A percentile compares a stretch with the other conserved stretches of the same genome.
These are phyloP conservation scores for Piprites chloris DNA, from an alignment of 2,113 vertebrate species.

Conservation along the genomic window DNA sequence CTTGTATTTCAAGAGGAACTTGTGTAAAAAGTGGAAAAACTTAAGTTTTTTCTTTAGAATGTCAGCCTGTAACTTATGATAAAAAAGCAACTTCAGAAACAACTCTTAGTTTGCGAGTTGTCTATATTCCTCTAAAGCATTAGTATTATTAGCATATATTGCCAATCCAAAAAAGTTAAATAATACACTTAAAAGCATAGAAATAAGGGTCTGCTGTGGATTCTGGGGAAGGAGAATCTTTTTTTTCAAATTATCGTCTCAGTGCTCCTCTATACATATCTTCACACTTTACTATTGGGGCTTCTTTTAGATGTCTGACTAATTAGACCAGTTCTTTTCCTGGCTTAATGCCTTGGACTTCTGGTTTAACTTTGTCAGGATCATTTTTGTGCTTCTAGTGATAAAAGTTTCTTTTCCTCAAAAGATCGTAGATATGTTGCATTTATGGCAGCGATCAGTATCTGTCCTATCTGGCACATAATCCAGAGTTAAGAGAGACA, in stretches of 20 bases:
- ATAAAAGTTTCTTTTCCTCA: not conserved
- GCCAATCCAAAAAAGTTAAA: not conserved
- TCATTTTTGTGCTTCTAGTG: not conserved
- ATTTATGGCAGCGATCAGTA: not conserved
- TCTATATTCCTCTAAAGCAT: not conserved
- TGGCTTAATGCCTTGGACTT: not conserved
- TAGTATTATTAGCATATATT: not conserved
- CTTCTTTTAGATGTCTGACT: not conserved
- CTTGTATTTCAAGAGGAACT: not conserved
- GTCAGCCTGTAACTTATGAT: not conserved
- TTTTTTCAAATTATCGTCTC: not conserved
- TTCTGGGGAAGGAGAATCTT: not conserved
- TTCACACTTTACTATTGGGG: not conserved
- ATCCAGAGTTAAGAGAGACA: not conserved
- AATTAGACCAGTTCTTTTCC: not conserved
- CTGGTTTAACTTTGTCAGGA: not conserved
- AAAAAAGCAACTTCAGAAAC: not conserved
- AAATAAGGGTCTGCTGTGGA: not conserved
- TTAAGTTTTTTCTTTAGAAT: not conserved
- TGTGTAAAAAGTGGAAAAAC: not conserved
- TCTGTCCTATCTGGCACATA: not conserved
- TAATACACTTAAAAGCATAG: not conserved
- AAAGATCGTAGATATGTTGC: not conserved
- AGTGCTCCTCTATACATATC: not conserved
- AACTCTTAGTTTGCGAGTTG: not conserved